These are phyloP conservation scores for Emydoidea blandingii DNA, from an alignment of 2,797 vertebrate species.

Conservation along the genomic window DNA sequence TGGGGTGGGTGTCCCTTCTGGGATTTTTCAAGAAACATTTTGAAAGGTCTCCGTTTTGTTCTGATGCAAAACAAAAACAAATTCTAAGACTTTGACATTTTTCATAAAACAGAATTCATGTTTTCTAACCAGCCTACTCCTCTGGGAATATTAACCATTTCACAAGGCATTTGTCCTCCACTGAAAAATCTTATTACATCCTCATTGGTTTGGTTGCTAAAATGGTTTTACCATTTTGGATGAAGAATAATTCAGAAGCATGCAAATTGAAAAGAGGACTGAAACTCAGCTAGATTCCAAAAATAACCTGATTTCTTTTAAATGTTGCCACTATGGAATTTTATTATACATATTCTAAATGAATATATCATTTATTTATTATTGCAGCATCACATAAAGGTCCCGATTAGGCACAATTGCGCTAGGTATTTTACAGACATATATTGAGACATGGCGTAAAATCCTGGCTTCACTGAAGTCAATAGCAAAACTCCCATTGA, in stretches of 20 bases:
- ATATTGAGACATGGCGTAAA: background rate
- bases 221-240: background rate
- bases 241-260: background rate
- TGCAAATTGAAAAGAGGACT: background rate
- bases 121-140: accelerated
- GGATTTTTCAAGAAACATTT: no score
- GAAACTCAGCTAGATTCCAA: background rate
- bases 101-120: background rate
- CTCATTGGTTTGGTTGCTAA: background rate
- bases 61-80: no score
- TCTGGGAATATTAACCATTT: background rate
- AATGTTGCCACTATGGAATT: background rate
- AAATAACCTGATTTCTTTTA: background rate
- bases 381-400: background rate
- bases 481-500: background rate
- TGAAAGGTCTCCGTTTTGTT: no score
- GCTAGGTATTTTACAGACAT: background rate
- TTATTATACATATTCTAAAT: background rate
- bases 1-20: no score
- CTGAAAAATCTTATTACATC: background rate
- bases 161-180: background rate
- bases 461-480: background rate
- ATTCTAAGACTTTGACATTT: no score
- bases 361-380: background rate
- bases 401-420: background rate